Evolutionary conservation across 64 coral and sea anemone species (phyloP), one percentile per base, ranked within the genome.

Genomic region (Montipora efflorescens): DNA sequence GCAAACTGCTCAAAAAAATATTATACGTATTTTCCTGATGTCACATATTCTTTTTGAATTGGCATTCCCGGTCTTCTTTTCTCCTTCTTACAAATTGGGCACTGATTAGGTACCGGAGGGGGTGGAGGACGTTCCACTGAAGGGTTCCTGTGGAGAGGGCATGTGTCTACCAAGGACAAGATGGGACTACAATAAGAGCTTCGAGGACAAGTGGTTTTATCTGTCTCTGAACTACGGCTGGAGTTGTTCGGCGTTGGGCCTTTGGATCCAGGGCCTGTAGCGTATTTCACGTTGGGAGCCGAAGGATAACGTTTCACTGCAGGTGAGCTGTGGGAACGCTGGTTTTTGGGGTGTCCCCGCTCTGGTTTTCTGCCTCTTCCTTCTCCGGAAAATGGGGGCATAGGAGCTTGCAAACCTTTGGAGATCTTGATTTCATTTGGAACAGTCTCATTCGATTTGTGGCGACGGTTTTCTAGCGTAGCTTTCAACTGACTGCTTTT

Each of bases 101-200:
- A 98, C 4, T 95, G 95, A 62, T 88, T 84, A 18, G 90, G 89
- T 16, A 64, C 79, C 16, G 76, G 45, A 5, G 76, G 47, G 0
- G 76, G 76, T 3, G 76, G 76, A 10, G 75, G 58, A 25, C 73
- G 78, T 14, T 98, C 93, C 76, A 78, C 73, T 4, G 93, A 80
- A 1, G 88, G 71, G 15, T 92, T 71, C 25, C 78, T 75, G 14
- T 98, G 92, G 50, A 94, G 36, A n/a, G 95, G 95, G 44, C 95
- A 94, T 6, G 82, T 79, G 12, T 94, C 92, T 3, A 98, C 93
- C n/a, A 95, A 19, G 3, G 92, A 94, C 55, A 98, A 77, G 44
- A 98, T 98, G 12, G 96, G 96, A 79, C 96, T 98, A 74, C 96
- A 98, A 74, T 88, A 98, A 14, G 76, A 93, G 55, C 87, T 78